Base-by-base conservation (phyloP, 2,888 invertebrate species). In the Chalcis sispes region DNA sequence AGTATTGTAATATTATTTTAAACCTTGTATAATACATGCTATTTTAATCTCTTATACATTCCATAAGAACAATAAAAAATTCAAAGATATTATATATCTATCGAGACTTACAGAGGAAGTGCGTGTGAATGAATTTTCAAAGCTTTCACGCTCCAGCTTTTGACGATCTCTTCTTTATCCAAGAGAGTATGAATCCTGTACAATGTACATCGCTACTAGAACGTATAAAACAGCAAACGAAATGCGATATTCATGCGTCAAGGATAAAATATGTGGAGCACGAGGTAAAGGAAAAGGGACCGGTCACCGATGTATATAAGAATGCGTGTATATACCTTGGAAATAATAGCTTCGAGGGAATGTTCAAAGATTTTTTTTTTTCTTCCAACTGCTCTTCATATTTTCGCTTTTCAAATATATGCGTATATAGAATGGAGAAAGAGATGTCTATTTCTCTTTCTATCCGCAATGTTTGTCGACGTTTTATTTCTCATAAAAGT, bases 401-500 rank as follows among this genome's bases (percentile, higher is more conserved):
- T n/a, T n/a, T n/a, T 8, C 20, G 48, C n/a, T 46, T 2, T 13
- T 10, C 2, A 15, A 10, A 36, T 36, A 36, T 42, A 42, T 27
- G 25, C 52, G 52, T 52, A 52, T 52, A 25, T 50, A 20, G 50
- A 4, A 50, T 20, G 50, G 8, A 46, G 13, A 46, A 5, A 15
- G 3, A 15, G 46, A 8, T 46, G 4, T 46, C 10, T 50, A 18
- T 25, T 13, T 25, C 52, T 23, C 25, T 52, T 15, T 52, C 25
- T 25, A 7, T 62, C 48, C 29, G 48, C 13, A 2, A 10, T 18
- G 29, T 62, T 48, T 20, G 8, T 8, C 23, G 36, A 10, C 18
- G 50, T 36, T 65, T 65, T 65, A 65, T 65, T 65, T 20, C 20
- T 5, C 42, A 56, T 42, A 56, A 56, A 67, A 56, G 56, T 56